Conservation (phyloP, 2,888 invertebrate genomes). For the Reticulitermes lucifugus region DNA sequence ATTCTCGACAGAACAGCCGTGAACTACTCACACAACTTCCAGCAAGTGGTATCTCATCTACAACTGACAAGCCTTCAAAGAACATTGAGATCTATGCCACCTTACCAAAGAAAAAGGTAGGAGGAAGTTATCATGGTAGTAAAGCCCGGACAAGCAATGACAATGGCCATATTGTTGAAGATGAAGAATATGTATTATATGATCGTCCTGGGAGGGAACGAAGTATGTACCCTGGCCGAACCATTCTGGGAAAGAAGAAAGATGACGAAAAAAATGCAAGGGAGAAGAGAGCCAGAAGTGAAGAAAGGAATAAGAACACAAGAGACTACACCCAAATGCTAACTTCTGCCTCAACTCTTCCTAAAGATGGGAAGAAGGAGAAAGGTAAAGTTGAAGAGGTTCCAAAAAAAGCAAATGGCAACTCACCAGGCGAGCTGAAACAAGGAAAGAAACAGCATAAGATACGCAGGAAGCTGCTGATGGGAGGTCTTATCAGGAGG, state of each 20-base stretch:
- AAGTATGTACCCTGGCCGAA: slow-evolving; percentile 24
- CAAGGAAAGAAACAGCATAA: slow-evolving; percentile 89
- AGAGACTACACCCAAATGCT: slow-evolving; percentile 71
- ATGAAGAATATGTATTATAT: slow-evolving; percentile 74
- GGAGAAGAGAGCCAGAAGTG: slow-evolving; percentile 85
- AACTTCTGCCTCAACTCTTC: background rate
- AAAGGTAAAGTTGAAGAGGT: slow-evolving; percentile 65
- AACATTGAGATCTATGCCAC: slow-evolving; percentile 93
- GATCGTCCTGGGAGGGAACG: slow-evolving; percentile 76
- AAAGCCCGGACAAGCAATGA: slow-evolving; percentile 58
- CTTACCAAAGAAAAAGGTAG: slow-evolving; percentile 85
- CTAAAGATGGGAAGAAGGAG: slow-evolving; percentile 58
- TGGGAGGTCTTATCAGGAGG: slow-evolving; percentile 89
- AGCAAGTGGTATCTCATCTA: slow-evolving; percentile 27
- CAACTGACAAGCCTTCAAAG: slow-evolving; percentile 49
- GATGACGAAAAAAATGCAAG: slow-evolving; percentile 76
- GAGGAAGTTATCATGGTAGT: slow-evolving; percentile 55
- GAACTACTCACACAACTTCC: slow-evolving; percentile 65
- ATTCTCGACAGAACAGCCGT: slow-evolving; percentile 73
- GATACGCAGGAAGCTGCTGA: slow-evolving; percentile 85
- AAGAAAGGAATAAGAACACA: slow-evolving; percentile 83
- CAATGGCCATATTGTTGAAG: slow-evolving; percentile 74
- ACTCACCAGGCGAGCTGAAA: slow-evolving; percentile 42
- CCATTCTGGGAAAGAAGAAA: slow-evolving; percentile 66
- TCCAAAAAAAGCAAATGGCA: slow-evolving; percentile 65